Conservation (phyloP, 2,113 vertebrate species). For the Genyomyrus donnyi region DNA sequence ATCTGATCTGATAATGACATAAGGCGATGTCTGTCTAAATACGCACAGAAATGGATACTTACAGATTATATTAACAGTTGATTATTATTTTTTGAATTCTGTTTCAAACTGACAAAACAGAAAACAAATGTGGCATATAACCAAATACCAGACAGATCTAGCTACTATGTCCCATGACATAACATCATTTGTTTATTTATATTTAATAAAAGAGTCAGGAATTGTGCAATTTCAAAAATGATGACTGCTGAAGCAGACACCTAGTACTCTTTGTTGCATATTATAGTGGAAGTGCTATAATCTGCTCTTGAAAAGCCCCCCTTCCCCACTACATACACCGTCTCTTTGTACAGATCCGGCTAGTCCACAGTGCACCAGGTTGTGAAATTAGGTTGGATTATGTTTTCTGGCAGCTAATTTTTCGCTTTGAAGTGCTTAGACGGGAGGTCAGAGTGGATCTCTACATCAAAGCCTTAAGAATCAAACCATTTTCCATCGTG, state of each 20-base stretch:
- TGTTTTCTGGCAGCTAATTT: constrained; percentile 75
- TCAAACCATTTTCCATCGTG: constrained; percentile 64
- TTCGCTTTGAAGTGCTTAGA: constrained; percentile 66
- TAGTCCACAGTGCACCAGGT: constrained; percentile 19
- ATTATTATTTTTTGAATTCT: background rate
- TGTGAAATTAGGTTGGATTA: constrained; percentile 57
- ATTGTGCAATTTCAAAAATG: background rate
- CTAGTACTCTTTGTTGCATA: constrained; percentile 5
- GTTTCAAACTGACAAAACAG: background rate
- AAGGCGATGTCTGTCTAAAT: background rate
- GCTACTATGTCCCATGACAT: constrained; percentile 13
- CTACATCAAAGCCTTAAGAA: constrained; percentile 79
- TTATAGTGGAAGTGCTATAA: constrained; percentile 30
- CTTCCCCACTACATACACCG: background rate
- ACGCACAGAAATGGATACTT: background rate
- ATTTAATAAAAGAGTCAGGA: background rate
- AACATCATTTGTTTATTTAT: constrained; percentile 18
- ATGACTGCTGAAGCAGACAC: background rate
- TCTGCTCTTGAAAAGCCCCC: background rate
- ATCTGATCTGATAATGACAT: background rate
- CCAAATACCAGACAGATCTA: constrained; percentile 16
- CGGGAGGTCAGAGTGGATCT: constrained; percentile 68
- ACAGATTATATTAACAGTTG: background rate
- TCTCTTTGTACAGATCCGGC: background rate
- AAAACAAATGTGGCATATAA: background rate